Evolutionary conservation across 2,797 vertebrate genomes (phyloP), one percentile per base, ranked within the genome.

Genomic region (Sebastes taczanowskii): DNA sequence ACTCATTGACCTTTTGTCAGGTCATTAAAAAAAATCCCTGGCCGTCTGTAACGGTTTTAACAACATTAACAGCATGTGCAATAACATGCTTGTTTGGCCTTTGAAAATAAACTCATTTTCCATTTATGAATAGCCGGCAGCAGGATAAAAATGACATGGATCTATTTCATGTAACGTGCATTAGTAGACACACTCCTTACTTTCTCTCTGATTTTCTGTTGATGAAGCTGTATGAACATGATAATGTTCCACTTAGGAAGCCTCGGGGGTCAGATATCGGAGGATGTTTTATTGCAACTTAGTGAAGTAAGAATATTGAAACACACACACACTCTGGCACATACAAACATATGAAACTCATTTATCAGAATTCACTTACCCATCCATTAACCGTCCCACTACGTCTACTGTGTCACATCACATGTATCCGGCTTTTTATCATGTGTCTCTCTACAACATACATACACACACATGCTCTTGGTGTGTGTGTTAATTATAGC

Each of bases 361-460:
- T 92, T 91, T 85, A 83, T 92, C 87, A 76, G 72, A 91, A 92
- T 90, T 91, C 82, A 89, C 81, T 92, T 87, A 83, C 8, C 53
- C 66, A 75, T 83, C 88, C 88, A 94, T 90, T 89, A 90, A 65
- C 82, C 60, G 49, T 69, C 64, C 80, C 75, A 61, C 63, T 74
- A 49, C 34, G 49, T 81, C 78, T 80, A 65, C 75, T 38, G 69
- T 81, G 86, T 86, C 78, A 73, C 81, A 88, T 81, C 69, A 70
- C 81, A 88, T 86, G 70, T 16, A 42, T 89, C 78, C 59, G 80
- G 56, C 68, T 4, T 74, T 84, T 80, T 34, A 82, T 75, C 78
- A 27, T 75, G 62, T 70, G 72, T 59, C 58, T 64, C 69, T 52
- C 61, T 58, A 69, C 55, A 34, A 79, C 72, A 78, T 66, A 61